phyloP scores from a whole-genome alignment of 2,113 vertebrate species.

The Tyto alba region DNA sequence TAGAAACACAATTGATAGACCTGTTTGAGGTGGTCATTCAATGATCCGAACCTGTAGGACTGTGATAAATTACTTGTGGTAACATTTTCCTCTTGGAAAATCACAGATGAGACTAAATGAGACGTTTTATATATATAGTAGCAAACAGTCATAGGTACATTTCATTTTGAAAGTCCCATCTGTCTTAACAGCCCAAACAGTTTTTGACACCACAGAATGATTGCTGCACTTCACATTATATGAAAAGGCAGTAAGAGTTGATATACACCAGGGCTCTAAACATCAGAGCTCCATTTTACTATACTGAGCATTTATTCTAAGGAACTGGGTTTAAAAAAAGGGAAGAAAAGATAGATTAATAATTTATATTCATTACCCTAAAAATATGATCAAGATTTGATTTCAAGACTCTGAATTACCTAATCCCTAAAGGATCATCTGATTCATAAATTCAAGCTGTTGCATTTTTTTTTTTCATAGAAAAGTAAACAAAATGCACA shows the following conservation, averaged over 20 bases:
- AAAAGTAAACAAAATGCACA: conserved; percentile 19
- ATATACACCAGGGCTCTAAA: conserved; percentile 35
- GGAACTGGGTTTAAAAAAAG: not conserved
- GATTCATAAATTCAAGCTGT: not conserved
- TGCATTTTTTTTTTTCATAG: not conserved
- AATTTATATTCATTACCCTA: not conserved
- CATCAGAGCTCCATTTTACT: conserved; percentile 56
- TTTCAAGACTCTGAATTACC: not conserved
- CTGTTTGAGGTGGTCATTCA: conserved; percentile 69
- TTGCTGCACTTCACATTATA: conserved; percentile 53
- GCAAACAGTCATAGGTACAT: conserved; percentile 81
- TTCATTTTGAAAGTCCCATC: conserved; percentile 83
- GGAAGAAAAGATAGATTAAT: not conserved
- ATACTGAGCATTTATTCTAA: not conserved
- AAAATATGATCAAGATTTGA: not conserved
- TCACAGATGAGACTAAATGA: conserved; percentile 82
- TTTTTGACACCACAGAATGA: conserved; percentile 72
- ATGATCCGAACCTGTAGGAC: conserved; percentile 65
- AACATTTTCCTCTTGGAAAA: conserved; percentile 80
- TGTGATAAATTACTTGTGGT: conserved; percentile 76
- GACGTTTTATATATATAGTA: conserved; percentile 82
- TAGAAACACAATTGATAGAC: conserved; percentile 25
- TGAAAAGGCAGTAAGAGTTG: conserved; percentile 56
- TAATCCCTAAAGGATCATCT: not conserved
- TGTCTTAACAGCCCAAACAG: conserved; percentile 75